Evolutionary conservation across 2,888 invertebrate species (phyloP).

Genomic region (Amphipyra berbera): DNA sequence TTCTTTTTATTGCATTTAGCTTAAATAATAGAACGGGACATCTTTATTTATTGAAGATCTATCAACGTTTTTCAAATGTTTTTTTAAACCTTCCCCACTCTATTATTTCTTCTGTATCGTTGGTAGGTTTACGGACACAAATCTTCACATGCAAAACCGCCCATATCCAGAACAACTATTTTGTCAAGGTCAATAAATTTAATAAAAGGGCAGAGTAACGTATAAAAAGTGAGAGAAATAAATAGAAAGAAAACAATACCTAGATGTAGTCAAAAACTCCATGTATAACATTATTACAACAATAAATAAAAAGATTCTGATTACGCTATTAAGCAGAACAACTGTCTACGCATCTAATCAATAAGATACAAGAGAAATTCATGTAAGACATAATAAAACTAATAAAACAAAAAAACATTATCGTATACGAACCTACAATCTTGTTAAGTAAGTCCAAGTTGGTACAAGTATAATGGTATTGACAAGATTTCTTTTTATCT

Average conservation of each 20-base stretch:
- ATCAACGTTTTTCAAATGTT: conserved; percentile 1
- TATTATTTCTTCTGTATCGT: too few species aligned
- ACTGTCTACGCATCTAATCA: conserved; percentile 55
- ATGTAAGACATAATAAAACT: conserved; percentile 71
- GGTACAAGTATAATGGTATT: conserved; percentile 82
- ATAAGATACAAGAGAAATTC: conserved; percentile 70
- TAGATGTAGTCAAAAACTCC: conserved; percentile 7
- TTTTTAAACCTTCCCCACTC: too few species aligned
- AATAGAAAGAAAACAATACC: conserved; percentile 26
- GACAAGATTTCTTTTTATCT: conserved; percentile 83
- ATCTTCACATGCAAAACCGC: too few species aligned
- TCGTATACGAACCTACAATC: conserved; percentile 79
- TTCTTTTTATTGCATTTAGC: conserved; percentile 30
- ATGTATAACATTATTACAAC: conserved; percentile 28
- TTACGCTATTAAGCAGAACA: conserved; percentile 50
- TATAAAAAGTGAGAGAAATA: background rate
- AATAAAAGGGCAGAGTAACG: background rate
- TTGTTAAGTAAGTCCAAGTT: conserved; percentile 80
- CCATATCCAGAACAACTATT: too few species aligned
- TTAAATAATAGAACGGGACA: conserved; percentile 22
- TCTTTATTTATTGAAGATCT: conserved; percentile 17
- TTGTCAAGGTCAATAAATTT: too few species aligned
- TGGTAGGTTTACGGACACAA: too few species aligned
- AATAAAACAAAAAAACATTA: conserved; percentile 83
- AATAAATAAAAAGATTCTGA: conserved; percentile 43